These are phyloP conservation scores for Globodera ellingtonae DNA, from an alignment of 1,140 invertebrate genomes.

Conservation along the genomic window DNA sequence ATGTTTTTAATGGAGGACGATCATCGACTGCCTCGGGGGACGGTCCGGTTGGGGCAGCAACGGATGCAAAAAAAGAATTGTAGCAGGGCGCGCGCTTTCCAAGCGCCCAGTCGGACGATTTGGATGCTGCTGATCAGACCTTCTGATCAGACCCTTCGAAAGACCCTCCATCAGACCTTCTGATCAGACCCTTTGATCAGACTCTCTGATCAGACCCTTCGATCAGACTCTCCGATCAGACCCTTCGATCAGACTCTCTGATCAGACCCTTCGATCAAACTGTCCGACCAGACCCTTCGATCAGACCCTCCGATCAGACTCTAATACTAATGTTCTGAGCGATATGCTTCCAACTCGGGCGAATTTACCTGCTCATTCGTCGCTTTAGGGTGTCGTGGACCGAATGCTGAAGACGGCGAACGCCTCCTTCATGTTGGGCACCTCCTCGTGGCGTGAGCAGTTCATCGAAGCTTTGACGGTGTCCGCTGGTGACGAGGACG, in stretches of 20 bases:
- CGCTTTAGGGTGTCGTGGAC: conserved; percentile 89
- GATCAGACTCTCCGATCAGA: too few relatives aligned
- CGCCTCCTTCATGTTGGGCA: conserved; percentile 87
- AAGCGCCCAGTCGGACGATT: too few relatives aligned
- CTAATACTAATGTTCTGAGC: background rate
- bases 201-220: too few relatives aligned
- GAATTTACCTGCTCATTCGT: background rate
- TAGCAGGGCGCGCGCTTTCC: too few relatives aligned
- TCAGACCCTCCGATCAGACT: too few relatives aligned
- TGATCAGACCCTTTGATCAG: too few relatives aligned
- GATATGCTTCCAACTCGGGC: background rate
- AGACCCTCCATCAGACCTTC: too few relatives aligned
- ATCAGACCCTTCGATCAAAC: too few relatives aligned
- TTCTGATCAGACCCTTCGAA: background rate
- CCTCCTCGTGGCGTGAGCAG: conserved; percentile 96
- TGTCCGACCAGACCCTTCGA: too few relatives aligned
- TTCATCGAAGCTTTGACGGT: conserved; percentile 83
- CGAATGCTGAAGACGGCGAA: conserved; percentile 94
- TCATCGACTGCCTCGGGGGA: background rate
- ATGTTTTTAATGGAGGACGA: background rate
- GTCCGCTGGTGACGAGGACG: conserved; percentile 62
- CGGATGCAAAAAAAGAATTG: background rate
- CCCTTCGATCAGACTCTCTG: too few relatives aligned
- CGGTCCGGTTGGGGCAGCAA: background rate
- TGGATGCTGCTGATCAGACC: too few relatives aligned